Conservation (phyloP, 2,113 vertebrate genomes). For the Indicator indicator region DNA sequence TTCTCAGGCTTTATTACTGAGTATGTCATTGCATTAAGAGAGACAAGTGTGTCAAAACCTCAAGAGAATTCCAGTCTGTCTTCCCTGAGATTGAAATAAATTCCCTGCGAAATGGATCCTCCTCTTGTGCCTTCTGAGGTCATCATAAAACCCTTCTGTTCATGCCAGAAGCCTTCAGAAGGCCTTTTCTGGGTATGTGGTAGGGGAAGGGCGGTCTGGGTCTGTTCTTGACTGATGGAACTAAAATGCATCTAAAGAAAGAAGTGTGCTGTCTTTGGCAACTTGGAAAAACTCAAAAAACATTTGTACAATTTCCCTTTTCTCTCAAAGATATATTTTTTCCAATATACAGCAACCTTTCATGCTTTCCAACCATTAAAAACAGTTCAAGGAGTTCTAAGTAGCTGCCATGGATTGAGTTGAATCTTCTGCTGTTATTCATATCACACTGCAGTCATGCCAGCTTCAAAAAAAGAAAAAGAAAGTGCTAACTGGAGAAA, state of each 20-base stretch:
- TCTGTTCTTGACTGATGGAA: neutral
- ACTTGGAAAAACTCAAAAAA: neutral
- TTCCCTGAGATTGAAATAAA: neutral
- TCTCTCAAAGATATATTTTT: neutral
- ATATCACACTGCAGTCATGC: no score
- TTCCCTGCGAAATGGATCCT: neutral
- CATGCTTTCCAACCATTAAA: neutral
- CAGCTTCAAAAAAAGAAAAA: no score
- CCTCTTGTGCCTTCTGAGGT: neutral
- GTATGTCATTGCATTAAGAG: neutral
- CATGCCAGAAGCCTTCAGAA: neutral
- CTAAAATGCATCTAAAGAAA: neutral
- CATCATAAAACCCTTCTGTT: neutral
- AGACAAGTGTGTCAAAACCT: neutral
- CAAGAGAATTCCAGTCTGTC: neutral
- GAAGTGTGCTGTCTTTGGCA: neutral
- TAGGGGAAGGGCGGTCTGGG: neutral
- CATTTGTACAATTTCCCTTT: neutral
- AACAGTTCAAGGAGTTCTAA: neutral
- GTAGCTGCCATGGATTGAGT: neutral
- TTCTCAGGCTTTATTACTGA: neutral
- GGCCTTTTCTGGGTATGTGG: neutral
- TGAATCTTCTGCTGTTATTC: no score
- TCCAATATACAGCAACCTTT: neutral
- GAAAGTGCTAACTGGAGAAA: no score